Conservation (phyloP, 2,113 vertebrate species). For the rabbit (Oryctolagus cuniculus) region mOryCun1.1 NC_091448.1:17855001-17855500, state of each 20-base stretch:
- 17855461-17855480: slow-evolving; percentile 74
- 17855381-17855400: background rate
- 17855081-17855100: background rate
- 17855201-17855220: background rate
- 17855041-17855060: background rate
- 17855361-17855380: background rate
- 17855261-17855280: background rate
- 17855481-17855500: slow-evolving; percentile 73
- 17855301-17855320: background rate
- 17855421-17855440: background rate
- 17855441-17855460: slow-evolving; percentile 47
- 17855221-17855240: background rate
- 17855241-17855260: background rate
- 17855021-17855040: background rate
- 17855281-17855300: background rate
- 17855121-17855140: background rate
- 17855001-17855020: slow-evolving; percentile 42
- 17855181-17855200: background rate
- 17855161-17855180: background rate
- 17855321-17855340: background rate
- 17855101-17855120: background rate
- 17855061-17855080: background rate
- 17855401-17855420: background rate
- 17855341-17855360: background rate
- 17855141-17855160: background rate